A percentile compares a stretch with the other conserved stretches of the same genome.
Evolutionary conservation across 2,797 vertebrate genomes (phyloP).

Genomic region (Heliangelus exortis): DNA sequence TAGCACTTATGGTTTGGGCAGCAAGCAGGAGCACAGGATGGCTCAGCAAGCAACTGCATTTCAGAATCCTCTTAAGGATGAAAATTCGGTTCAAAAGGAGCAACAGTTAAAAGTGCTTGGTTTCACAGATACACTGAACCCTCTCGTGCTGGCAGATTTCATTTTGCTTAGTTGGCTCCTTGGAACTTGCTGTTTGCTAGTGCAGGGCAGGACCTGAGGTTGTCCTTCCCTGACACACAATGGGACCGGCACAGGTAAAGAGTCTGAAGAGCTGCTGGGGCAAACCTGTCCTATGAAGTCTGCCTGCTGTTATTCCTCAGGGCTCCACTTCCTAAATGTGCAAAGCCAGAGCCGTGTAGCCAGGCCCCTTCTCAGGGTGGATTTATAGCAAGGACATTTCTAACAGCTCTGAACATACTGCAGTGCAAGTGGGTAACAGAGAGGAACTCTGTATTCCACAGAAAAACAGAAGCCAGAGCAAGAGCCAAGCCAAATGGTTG

Average conservation of each 20-base stretch:
- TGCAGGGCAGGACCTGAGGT: not conserved
- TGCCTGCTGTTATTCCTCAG: not conserved
- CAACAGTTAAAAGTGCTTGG: not conserved
- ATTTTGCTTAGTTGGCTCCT: not conserved
- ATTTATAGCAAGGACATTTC: not conserved
- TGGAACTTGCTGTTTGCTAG: accelerated
- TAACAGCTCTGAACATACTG: not conserved
- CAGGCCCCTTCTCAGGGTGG: accelerated
- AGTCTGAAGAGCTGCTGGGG: accelerated
- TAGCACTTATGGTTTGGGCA: not conserved
- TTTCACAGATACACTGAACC: not conserved
- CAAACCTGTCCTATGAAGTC: not conserved
- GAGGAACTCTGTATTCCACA: not conserved
- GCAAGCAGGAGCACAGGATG: not conserved
- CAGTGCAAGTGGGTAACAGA: not conserved
- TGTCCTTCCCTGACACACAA: not conserved
- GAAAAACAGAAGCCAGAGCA: not conserved
- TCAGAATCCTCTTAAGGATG: not conserved
- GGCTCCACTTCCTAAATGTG: not conserved
- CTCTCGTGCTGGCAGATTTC: not conserved
- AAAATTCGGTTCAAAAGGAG: not conserved
- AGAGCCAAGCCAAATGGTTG: not conserved
- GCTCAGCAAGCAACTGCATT: not conserved
- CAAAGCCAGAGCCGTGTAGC: not conserved
- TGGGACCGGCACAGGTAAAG: not conserved